phyloP scores from a whole-genome alignment of 2,888 invertebrate species.

The Perizoma flavofasciatum region DNA sequence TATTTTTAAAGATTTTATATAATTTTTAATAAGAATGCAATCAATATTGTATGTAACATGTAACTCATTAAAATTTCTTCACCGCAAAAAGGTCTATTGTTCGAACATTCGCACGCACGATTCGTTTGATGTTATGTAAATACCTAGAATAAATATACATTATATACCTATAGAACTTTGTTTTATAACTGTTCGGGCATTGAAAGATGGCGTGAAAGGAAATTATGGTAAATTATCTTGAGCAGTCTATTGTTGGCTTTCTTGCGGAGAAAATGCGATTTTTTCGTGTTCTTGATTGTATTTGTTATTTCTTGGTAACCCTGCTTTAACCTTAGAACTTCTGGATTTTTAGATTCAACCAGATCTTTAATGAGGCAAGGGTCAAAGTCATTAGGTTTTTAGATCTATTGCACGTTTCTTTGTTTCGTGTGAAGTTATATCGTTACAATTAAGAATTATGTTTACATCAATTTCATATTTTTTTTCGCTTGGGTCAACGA shows the following conservation, averaged over 20 bases:
- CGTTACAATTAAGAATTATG: too few relatives aligned
- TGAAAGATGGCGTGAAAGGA: conserved; percentile 62
- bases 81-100: conserved; percentile 33
- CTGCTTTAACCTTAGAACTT: too few relatives aligned
- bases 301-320: too few relatives aligned
- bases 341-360: too few relatives aligned
- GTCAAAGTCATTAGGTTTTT: too few relatives aligned
- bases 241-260: conserved; percentile 49
- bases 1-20: too few relatives aligned
- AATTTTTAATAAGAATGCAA: background rate
- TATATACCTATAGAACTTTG: conserved; percentile 32
- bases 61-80: conserved; percentile 29
- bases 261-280: conserved; percentile 29
- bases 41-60: conserved; percentile 7
- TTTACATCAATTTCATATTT: too few relatives aligned
- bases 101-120: conserved; percentile 34
- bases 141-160: conserved; percentile 25
- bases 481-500: conserved; percentile 14
- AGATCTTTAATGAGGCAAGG: too few relatives aligned
- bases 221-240: conserved; percentile 64
- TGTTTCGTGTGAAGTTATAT: too few relatives aligned
- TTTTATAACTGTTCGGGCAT: conserved; percentile 44
- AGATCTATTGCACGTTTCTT: too few relatives aligned
- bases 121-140: conserved; percentile 32
- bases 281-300: too few relatives aligned